Base-by-base conservation (phyloP, 2,888 invertebrate genomes). In the Latheticus oryzae region DNA sequence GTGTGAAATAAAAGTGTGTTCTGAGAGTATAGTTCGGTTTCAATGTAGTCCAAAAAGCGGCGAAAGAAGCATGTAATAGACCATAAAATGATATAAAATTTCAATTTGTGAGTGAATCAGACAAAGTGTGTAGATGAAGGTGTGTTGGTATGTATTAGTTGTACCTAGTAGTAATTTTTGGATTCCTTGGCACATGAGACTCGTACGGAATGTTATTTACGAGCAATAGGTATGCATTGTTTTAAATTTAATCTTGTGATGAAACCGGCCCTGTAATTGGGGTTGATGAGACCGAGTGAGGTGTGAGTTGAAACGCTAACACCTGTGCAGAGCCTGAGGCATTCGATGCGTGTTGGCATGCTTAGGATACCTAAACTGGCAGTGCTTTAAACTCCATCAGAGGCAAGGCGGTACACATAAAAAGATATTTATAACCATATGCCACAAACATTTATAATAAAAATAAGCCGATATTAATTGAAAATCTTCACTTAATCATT, bases 221-320 rank as follows among this genome's bases (percentile, higher is more conserved):
- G 70, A 68, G 68, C 70, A 73, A 72, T 73, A 71, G 72, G 71
- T 73, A 73, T 69, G 76, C 73, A 75, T 77, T 77, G 76, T 77
- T 76, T 76, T 74, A 74, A 77, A 77, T 76, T 76, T 76, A 77
- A 77, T 77, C 76, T 76, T 74, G 71, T 73, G 76, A 74, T 73
- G 75, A 76, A 71, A 73, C 74, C 76, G 74, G 76, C 75, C 75
- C 75, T 77, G 76, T 76, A 76, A 77, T 77, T 77, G 76, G 75
- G 74, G 71, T 73, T 76, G 76, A 76, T 76, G 75, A 74, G 73
- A 73, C 74, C 74, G 74, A 73, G 71, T 53, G 68, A 73, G 72
- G 72, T 73, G 75, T 73, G 73, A 72, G 72, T 68, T 65, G 70
- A 65, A 64, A 68, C 70, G 70, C 72, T 73, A 75, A 74, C 76